A percentile compares a stretch with the other conserved stretches of the same genome.
Conservation (phyloP, 1,140 invertebrate genomes). For the Octopus bimaculoides region DNA sequence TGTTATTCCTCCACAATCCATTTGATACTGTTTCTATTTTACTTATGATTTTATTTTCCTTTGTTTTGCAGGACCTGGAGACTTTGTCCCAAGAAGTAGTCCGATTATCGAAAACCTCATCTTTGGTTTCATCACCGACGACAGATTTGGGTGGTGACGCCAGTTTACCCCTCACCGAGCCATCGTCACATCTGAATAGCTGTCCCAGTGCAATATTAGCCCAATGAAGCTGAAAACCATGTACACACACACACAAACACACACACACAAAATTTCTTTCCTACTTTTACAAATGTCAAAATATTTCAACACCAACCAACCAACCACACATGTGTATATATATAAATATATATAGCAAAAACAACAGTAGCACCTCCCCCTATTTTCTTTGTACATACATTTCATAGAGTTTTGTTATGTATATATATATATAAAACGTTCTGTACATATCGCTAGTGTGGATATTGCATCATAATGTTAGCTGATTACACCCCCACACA, state of each 20-base stretch:
- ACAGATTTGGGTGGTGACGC: not conserved
- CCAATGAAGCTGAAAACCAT: not conserved
- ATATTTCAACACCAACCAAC: too few relatives aligned
- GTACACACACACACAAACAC: not conserved
- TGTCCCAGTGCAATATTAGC: slow-evolving; percentile 4
- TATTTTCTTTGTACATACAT: too few relatives aligned
- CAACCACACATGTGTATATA: too few relatives aligned
- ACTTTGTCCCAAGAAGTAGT: slow-evolving; percentile 56
- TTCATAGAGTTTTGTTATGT: too few relatives aligned
- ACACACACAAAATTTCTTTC: not conserved
- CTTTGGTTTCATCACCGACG: not conserved
- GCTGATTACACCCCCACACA: too few relatives aligned
- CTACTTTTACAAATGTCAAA: too few relatives aligned
- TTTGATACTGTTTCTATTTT: not conserved
- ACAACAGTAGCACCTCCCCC: too few relatives aligned
- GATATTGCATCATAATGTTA: too few relatives aligned
- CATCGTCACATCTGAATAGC: not conserved
- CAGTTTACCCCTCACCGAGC: not conserved
- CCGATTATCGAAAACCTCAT: slow-evolving; percentile 39
- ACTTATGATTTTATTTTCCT: slow-evolving; percentile 7
- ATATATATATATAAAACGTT: too few relatives aligned
- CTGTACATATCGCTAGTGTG: too few relatives aligned
- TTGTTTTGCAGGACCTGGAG: slow-evolving; percentile 52
- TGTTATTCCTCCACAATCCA: too few relatives aligned
- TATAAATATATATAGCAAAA: too few relatives aligned